Percentiles rank a stretch among this genome's conserved stretches.
Conservation (phyloP, 2,113 vertebrate genomes). For the Tupaia tana region DNA sequence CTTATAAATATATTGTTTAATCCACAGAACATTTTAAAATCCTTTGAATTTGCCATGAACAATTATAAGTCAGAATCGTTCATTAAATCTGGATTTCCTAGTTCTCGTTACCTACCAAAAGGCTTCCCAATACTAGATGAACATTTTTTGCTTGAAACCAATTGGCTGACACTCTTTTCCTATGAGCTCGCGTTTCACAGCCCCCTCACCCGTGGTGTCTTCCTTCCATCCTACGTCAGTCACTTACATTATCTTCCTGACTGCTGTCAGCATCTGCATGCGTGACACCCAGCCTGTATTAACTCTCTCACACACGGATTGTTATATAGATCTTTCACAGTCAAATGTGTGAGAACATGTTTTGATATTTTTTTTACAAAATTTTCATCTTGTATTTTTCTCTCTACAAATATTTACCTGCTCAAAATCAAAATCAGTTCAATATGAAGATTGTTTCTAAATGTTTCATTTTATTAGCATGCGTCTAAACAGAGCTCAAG, state of each 20-base stretch:
- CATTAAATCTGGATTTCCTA: neutral
- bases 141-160: neutral
- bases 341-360: too few relatives aligned
- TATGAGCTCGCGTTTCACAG: neutral
- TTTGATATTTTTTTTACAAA: neutral
- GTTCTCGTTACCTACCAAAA: neutral
- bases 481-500: neutral
- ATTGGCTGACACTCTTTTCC: neutral
- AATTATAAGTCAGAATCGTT: conserved; percentile 5
- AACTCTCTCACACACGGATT: neutral
- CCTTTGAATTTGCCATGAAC: neutral
- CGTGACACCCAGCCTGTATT: neutral
- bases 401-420: neutral
- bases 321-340: too few relatives aligned
- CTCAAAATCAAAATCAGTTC: conserved; percentile 4
- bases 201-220: too few relatives aligned
- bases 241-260: neutral
- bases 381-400: neutral
- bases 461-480: neutral
- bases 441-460: neutral
- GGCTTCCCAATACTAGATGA: neutral
- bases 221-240: neutral
- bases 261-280: neutral
- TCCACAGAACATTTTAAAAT: neutral
- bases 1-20: neutral